phyloP scores from a whole-genome alignment of 2,888 invertebrate species.

The Cataglyphis altisquamis region DNA sequence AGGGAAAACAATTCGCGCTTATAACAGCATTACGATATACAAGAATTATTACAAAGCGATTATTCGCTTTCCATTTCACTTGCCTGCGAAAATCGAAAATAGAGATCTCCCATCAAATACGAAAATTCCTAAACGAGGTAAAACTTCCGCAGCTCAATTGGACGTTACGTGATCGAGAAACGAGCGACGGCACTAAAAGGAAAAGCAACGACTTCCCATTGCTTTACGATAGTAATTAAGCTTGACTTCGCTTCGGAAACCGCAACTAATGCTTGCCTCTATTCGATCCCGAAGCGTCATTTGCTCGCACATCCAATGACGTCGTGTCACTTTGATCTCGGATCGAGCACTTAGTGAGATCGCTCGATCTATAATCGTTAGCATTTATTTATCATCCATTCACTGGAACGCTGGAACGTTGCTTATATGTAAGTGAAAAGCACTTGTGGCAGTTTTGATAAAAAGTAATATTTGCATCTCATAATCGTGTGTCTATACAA shows the following conservation, averaged over 20 bases:
- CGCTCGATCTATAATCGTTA: constrained; percentile 60
- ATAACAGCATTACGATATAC: neutral
- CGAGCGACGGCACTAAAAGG: constrained; percentile 52
- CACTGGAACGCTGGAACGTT: neutral
- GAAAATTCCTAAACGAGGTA: constrained; percentile 37
- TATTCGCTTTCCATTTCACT: constrained; percentile 2
- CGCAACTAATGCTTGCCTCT: constrained; percentile 75
- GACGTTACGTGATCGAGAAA: constrained; percentile 48
- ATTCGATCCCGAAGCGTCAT: constrained; percentile 63
- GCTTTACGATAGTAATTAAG: constrained; percentile 76
- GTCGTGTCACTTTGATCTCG: constrained; percentile 48
- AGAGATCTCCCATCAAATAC: neutral
- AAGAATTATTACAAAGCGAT: neutral
- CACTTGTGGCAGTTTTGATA: neutral
- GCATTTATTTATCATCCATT: constrained; percentile 53
- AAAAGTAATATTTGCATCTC: neutral
- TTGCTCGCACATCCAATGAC: constrained; percentile 43
- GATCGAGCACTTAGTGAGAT: constrained; percentile 55
- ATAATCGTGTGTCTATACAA: neutral
- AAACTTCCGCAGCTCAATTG: constrained; percentile 22
- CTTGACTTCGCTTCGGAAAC: constrained; percentile 72
- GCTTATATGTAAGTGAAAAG: neutral
- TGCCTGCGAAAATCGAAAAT: neutral
- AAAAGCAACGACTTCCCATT: constrained; percentile 58
- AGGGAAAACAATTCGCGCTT: neutral